phyloP scores from a whole-genome alignment of 2,113 vertebrate species.

The Drymodes brunneopygia region DNA sequence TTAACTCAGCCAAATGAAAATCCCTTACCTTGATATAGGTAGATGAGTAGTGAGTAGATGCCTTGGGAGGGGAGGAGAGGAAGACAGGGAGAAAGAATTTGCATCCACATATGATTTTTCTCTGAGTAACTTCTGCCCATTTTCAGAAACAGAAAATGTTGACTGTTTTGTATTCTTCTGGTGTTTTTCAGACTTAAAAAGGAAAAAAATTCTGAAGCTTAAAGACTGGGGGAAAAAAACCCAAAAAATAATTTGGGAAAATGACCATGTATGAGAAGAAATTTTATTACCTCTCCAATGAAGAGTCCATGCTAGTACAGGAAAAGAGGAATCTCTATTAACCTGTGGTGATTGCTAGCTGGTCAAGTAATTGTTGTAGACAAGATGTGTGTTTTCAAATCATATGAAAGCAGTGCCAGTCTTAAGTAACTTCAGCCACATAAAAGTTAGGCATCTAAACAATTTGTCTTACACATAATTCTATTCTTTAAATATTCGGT shows the following conservation, averaged over 20 bases:
- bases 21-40: too few species aligned
- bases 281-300: background rate
- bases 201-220: background rate
- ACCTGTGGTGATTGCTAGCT: background rate
- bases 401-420: background rate
- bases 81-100: too few species aligned
- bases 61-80: too few species aligned
- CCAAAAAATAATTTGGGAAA: background rate
- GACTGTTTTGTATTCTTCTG: too few species aligned
- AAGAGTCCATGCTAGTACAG: background rate
- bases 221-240: background rate
- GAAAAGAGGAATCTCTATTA: background rate
- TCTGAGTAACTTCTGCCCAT: too few species aligned
- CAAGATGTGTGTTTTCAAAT: background rate
- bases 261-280: background rate
- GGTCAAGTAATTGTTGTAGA: background rate
- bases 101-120: too few species aligned
- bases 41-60: too few species aligned
- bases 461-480: background rate
- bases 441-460: background rate
- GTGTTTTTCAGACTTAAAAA: too few species aligned
- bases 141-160: too few species aligned
- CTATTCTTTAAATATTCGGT: background rate
- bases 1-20: too few species aligned
- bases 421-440: background rate